phyloP scores from a whole-genome alignment of 2,888 invertebrate genomes.

The Tipula vernalis region DNA sequence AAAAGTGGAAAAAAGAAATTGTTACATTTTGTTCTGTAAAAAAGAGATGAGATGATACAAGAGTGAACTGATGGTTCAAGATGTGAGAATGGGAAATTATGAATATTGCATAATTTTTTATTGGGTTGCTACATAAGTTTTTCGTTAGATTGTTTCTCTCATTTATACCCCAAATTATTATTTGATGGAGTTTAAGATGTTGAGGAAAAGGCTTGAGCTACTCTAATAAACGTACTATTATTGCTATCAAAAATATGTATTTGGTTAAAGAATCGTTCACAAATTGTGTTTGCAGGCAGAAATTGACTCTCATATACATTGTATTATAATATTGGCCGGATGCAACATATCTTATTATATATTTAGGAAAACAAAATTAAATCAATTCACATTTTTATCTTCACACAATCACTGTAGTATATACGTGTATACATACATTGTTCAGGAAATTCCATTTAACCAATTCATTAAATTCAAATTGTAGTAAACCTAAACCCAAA shows the following conservation, averaged over 20 bases:
- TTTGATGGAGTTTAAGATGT: too few relatives aligned
- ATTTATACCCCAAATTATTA: too few relatives aligned
- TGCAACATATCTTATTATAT: not conserved
- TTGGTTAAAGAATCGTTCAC: not conserved
- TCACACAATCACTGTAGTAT: not conserved
- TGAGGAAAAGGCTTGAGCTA: too few relatives aligned
- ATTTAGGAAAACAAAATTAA: not conserved
- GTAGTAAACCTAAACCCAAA: not conserved
- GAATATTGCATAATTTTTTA: not conserved
- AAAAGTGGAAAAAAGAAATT: not conserved
- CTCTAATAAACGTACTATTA: too few relatives aligned
- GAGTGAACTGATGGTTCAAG: not conserved
- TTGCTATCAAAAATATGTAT: too few relatives aligned
- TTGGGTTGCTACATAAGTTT: not conserved
- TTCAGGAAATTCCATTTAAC: not conserved
- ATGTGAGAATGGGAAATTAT: not conserved
- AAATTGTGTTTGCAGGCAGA: not conserved
- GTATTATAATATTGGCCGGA: not conserved
- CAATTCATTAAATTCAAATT: not conserved
- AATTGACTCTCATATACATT: not conserved
- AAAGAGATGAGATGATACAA: not conserved
- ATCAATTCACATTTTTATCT: not conserved
- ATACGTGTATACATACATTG: not conserved
- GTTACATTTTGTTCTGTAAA: not conserved
- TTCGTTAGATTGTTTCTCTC: not conserved